Base-by-base conservation (phyloP, 2,888 invertebrate species). In the Gymnosoma rotundatum region DNA sequence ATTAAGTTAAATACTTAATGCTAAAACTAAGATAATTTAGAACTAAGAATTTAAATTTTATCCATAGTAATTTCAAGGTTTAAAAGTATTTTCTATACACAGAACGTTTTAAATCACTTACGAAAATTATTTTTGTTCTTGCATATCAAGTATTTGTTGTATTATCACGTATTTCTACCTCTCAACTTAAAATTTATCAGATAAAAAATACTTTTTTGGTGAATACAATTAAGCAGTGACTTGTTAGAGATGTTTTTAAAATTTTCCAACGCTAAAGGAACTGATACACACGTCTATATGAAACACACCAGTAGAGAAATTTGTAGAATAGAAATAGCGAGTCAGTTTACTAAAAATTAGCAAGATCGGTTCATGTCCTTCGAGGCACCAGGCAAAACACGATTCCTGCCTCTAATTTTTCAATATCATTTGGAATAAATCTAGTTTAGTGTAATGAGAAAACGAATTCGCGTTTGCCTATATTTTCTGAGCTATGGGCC, bases 121-220 rank as follows among this genome's bases (percentile, higher is more conserved):
- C 21, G 18, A 32, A 14, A 32, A n/a, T n/a, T n/a, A n/a, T 10
- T 36, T 4, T 48, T 42, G n/a, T 56, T 8, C 16, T 45, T 14
- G 1, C 42, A 20, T 42, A 45, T 9, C 32, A 48, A 10, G 12
- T 48, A 9, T 32, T 54, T 18, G 16, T 56, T 56, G 10, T 64
- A 16, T 32, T 56, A 64, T 75, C 58, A 75, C 66, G 66, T 75
- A 75, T 48, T 50, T 36, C 58, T 58, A 75, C 66, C 58, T 75
- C 67, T 75, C 58, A 58, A 21, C 66, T 58, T 21, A 50, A 75
- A 58, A 58, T 58, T 66, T 67, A 67, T 58, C 50, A n/a, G 48
- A 66, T 20, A 58, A 50, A 72, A 72, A 25, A 25, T 48, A 1
- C n/a, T 42, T 45, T 20, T 48, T 21, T 58, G 18, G 38, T 48